Percentiles rank a stretch among this genome's conserved stretches.
Conservation (phyloP, 2,797 vertebrate genomes). For the Chloroceryle inda region DNA sequence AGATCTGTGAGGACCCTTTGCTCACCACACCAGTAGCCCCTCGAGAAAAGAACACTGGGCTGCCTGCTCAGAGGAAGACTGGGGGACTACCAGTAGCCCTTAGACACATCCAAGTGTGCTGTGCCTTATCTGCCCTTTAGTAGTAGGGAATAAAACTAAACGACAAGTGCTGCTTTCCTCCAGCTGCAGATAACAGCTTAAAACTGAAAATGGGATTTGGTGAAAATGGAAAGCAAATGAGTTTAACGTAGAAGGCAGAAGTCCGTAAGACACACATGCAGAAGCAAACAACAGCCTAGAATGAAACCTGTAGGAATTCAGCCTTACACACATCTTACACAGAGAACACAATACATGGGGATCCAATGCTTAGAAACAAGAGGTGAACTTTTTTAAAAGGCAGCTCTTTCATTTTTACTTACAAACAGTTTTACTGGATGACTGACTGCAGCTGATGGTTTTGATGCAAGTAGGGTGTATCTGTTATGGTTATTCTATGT, state of each 20-base stretch:
- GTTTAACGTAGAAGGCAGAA: not conserved
- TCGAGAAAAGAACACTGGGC: not conserved
- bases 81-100: not conserved
- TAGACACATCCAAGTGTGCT: not conserved
- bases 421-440: not conserved
- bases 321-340: not conserved
- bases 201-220: not conserved
- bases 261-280: not conserved
- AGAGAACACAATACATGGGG: fast-evolving
- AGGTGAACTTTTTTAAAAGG: not conserved
- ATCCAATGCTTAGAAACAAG: not conserved
- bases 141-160: not conserved
- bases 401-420: not conserved
- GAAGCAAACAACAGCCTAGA: not conserved
- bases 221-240: not conserved
- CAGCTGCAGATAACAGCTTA: not conserved
- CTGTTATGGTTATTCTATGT: not conserved
- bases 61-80: not conserved
- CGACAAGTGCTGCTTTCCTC: not conserved
- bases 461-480: not conserved
- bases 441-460: not conserved
- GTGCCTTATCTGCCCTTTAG: not conserved
- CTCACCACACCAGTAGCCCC: not conserved
- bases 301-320: not conserved
- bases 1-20: not conserved